phyloP scores from a whole-genome alignment of 2,888 invertebrate genomes.

The Isoperla grammatica region DNA sequence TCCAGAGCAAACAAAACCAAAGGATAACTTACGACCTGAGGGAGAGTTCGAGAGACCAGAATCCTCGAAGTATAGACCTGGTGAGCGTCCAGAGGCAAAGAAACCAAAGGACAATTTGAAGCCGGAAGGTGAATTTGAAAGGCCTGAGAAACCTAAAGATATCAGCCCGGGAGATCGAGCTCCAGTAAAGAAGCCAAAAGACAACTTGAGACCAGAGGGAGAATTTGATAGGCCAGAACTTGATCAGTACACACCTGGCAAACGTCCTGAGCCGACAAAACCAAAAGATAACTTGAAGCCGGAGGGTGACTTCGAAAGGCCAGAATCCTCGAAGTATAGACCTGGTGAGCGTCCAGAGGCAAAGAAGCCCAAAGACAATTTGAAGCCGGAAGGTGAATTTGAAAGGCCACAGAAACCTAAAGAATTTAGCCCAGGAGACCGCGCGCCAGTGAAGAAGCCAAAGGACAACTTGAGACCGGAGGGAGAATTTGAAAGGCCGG shows the following conservation, averaged over 20 bases:
- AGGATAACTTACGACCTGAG: slow-evolving; percentile 50
- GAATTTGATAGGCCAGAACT: slow-evolving; percentile 31
- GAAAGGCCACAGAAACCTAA: slow-evolving; percentile 34
- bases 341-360: slow-evolving; percentile 30
- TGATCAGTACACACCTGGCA: slow-evolving; percentile 34
- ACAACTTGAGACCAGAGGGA: too few species aligned
- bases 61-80: slow-evolving; percentile 45
- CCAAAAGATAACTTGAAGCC: too few species aligned
- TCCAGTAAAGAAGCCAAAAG: background rate
- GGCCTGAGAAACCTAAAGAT: slow-evolving; percentile 39
- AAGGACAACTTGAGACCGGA: slow-evolving; percentile 44
- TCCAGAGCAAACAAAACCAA: slow-evolving; percentile 44
- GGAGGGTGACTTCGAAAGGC: too few species aligned
- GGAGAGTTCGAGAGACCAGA: slow-evolving; percentile 44
- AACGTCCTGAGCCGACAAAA: too few species aligned
- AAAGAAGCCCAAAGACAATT: slow-evolving; percentile 51
- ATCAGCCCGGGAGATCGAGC: slow-evolving; percentile 29
- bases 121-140: slow-evolving; percentile 38
- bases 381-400: slow-evolving; percentile 41
- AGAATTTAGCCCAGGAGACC: slow-evolving; percentile 31
- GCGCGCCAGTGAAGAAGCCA: slow-evolving; percentile 31
- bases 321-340: slow-evolving; percentile 15
- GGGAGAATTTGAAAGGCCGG: slow-evolving; percentile 44
- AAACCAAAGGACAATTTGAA: slow-evolving; percentile 56
- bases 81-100: slow-evolving; percentile 56